phyloP scores from a whole-genome alignment of 2,888 invertebrate species.

The Ctena decussata region DNA sequence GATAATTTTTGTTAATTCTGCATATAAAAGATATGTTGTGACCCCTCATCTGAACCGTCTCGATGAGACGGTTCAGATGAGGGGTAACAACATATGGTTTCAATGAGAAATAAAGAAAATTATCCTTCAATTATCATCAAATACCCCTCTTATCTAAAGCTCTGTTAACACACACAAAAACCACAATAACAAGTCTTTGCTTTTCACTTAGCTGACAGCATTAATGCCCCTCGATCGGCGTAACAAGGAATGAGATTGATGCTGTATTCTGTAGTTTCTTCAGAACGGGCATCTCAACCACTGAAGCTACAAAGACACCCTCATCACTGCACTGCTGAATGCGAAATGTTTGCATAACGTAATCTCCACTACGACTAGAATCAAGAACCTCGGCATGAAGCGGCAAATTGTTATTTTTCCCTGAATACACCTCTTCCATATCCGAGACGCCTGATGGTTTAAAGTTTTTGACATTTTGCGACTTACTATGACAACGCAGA shows the following conservation, averaged over 20 bases:
- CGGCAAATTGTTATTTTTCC: slow-evolving; percentile 65
- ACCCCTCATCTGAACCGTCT: no score
- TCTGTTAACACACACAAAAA: slow-evolving; percentile 6
- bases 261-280: slow-evolving; percentile 94
- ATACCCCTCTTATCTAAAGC: no score
- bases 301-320: slow-evolving; percentile 89
- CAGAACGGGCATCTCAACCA: slow-evolving; percentile 97
- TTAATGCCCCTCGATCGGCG: slow-evolving; percentile 88
- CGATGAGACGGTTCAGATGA: no score
- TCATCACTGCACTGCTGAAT: slow-evolving; percentile 73
- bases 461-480: slow-evolving; percentile 32
- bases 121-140: no score
- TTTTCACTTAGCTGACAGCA: slow-evolving; percentile 5
- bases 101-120: no score
- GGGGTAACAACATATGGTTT: no score
- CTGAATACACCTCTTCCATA: slow-evolving; percentile 65
- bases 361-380: slow-evolving; percentile 55
- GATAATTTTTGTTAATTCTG: no score
- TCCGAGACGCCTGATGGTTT: slow-evolving; percentile 34
- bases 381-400: slow-evolving; percentile 65
- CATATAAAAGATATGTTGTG: no score
- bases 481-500: slow-evolving; percentile 59
- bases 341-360: slow-evolving; percentile 96
- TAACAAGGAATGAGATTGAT: slow-evolving; percentile 96
- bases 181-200: slow-evolving; percentile 13